A percentile compares a stretch with the other conserved stretches of the same genome.
Evolutionary conservation across 2,113 vertebrate genomes (phyloP).

Genomic region (Charina bottae): DNA sequence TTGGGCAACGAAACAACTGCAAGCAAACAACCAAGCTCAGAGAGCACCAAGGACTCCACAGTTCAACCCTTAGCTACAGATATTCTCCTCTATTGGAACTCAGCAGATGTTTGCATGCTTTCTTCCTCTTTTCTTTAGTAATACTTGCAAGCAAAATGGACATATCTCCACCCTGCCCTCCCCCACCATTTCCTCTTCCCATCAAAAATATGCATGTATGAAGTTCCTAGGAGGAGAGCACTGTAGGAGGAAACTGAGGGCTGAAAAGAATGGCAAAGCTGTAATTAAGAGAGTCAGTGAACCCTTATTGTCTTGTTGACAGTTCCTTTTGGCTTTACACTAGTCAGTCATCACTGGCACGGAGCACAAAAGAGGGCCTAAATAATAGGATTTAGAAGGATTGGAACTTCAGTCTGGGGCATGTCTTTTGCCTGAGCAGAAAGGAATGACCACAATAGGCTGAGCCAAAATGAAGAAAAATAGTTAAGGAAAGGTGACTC

Average conservation of each 20-base stretch:
- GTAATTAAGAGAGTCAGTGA: background rate
- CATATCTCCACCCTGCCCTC: background rate
- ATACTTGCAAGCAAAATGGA: background rate
- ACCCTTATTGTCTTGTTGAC: background rate
- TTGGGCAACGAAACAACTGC: too few species aligned
- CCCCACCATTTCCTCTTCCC: background rate
- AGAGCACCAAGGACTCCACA: too few species aligned
- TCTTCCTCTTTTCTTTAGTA: constrained; percentile 39
- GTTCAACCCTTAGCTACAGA: too few species aligned
- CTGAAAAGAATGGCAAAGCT: background rate
- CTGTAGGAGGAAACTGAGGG: background rate
- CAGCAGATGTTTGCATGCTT: constrained; percentile 23
- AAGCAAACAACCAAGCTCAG: too few species aligned
- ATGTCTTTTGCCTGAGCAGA: background rate
- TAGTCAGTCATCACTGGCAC: background rate
- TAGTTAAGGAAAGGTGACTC: background rate
- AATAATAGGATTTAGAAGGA: background rate
- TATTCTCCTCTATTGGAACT: background rate
- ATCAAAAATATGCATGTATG: constrained; percentile 16
- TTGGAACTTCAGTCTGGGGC: background rate
- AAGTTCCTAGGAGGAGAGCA: background rate
- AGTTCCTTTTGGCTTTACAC: background rate
- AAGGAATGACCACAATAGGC: background rate
- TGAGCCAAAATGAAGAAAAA: background rate
- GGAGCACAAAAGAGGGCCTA: background rate